Evolutionary conservation across 2,113 vertebrate species (phyloP).

Genomic region (Rana temporaria): DNA sequence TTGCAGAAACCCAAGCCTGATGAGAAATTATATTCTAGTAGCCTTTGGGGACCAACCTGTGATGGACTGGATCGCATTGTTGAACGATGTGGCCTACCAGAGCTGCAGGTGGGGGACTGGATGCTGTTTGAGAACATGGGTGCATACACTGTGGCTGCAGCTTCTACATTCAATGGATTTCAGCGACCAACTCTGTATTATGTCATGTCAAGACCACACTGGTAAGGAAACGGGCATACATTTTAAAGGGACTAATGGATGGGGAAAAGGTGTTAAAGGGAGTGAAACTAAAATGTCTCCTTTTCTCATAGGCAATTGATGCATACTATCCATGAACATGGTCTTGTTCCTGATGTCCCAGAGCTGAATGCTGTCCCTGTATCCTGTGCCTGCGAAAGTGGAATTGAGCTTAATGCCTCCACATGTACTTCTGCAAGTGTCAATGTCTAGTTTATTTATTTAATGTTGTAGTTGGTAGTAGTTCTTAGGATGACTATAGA

Average conservation of each 20-base stretch:
- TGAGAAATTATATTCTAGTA: conserved; percentile 87
- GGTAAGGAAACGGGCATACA: conserved; percentile 74
- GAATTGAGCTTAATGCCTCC: conserved; percentile 78
- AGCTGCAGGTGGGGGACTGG: conserved; percentile 94
- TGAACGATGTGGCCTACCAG: conserved; percentile 86
- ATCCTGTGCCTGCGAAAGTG: conserved; percentile 87
- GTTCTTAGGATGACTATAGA: conserved; percentile 57
- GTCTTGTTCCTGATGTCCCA: conserved; percentile 69
- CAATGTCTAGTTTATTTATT: conserved; percentile 74
- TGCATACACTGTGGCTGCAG: conserved; percentile 92
- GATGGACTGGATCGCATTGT: conserved; percentile 94
- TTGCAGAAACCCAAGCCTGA: conserved; percentile 89
- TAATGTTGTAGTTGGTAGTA: conserved; percentile 52
- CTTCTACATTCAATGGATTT: conserved; percentile 98
- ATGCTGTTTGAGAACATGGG: conserved; percentile 98
- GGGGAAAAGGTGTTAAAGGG: background rate
- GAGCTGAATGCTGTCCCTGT: conserved; percentile 74
- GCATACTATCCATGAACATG: conserved; percentile 81
- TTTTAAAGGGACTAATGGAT: background rate
- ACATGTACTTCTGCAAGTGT: conserved; percentile 79
- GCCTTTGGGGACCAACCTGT: conserved; percentile 96
- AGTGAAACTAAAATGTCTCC: background rate
- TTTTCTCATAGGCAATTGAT: conserved; percentile 80
- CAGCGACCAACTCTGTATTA: conserved; percentile 90
- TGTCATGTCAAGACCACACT: conserved; percentile 86